These are phyloP conservation scores for Spea multiplicata DNA, from an alignment of 2,113 vertebrate species.

Conservation along the genomic window DNA sequence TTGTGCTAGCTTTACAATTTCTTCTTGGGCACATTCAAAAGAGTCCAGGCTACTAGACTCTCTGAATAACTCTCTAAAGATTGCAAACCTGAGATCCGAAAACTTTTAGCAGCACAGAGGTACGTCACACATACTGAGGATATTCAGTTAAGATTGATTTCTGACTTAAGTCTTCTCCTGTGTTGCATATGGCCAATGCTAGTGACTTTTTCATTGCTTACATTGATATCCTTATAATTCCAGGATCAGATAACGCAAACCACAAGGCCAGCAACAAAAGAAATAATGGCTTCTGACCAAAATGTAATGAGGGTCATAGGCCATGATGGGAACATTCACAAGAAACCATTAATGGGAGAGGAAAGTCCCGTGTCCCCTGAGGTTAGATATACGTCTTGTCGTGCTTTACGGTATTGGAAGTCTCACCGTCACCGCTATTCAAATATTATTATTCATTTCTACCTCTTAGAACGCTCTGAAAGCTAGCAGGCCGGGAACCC, in stretches of 20 bases:
- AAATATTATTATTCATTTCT: not conserved
- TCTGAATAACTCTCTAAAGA: too few species aligned
- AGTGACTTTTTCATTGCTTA: too few species aligned
- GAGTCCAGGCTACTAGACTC: too few species aligned
- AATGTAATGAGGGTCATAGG: constrained; percentile 62
- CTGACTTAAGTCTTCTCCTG: too few species aligned
- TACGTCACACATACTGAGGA: too few species aligned
- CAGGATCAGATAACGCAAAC: constrained; percentile 2
- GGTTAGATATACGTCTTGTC: constrained; percentile 55
- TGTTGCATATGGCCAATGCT: too few species aligned
- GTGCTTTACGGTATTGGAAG: not conserved
- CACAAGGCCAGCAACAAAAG: not conserved
- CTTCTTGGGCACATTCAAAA: too few species aligned
- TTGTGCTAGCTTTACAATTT: too few species aligned
- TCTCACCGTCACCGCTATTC: not conserved
- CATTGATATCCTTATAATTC: not conserved
- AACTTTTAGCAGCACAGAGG: too few species aligned
- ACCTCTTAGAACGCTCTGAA: constrained; percentile 61
- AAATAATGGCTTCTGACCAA: not conserved
- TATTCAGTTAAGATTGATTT: too few species aligned
- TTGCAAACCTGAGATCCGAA: too few species aligned
- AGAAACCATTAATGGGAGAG: constrained; percentile 61
- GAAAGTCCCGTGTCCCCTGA: constrained; percentile 51
- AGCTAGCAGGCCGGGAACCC: constrained; percentile 54
- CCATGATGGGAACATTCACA: constrained; percentile 67